Evolutionary conservation across 1,140 invertebrate species (phyloP), one percentile per base, ranked within the genome.

Genomic region (Scylla paramamosain): DNA sequence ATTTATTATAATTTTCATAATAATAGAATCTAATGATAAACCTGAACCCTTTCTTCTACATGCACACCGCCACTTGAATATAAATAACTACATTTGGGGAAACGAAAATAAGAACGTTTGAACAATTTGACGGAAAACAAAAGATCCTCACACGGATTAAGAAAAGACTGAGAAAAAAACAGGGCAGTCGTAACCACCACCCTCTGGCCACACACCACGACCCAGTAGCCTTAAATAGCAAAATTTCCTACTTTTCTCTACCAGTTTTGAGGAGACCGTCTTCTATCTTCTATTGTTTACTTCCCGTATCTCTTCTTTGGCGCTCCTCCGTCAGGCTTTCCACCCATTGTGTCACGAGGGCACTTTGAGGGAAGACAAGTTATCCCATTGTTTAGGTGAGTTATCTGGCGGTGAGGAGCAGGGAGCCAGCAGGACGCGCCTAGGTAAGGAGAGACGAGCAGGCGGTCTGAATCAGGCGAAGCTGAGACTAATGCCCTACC

Each of bases 221-320:
- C 52, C 52, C 52, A 59, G 52, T 14, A 59, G 12, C 52, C 52
- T 59, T 59, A 14, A 20, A 39, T 12, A 59, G 52, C 52, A 59
- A 14, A 59, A 14, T 59, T 12, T 59, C 10, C 52, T 59, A 59
- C 52, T 59, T 59, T 59, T 59, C 52, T 59, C 52, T 59, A 8
- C 16, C 16, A 14, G 16, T 20, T 59, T 59, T 20, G 52, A 59
- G 52, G 52, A 59, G 52, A 59, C 52, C 10, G 2, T 59, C 31
- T 84, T 84, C 83, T 25, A 25, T 84, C 83, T 29, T 84, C 83
- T 32, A 84, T 84, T 84, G 83, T 84, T 84, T 84, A 84, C 86
- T 31, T 45, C 86, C 31, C 86, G 4, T 29, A 25, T 45, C 86
- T 89, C 32, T 89, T 29, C 86, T 20, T 20, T 12, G 0, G 16